Percentiles rank a stretch among this genome's conserved stretches.
Conservation (phyloP, 2,888 invertebrate species). For the Lochmaea capreae region DNA sequence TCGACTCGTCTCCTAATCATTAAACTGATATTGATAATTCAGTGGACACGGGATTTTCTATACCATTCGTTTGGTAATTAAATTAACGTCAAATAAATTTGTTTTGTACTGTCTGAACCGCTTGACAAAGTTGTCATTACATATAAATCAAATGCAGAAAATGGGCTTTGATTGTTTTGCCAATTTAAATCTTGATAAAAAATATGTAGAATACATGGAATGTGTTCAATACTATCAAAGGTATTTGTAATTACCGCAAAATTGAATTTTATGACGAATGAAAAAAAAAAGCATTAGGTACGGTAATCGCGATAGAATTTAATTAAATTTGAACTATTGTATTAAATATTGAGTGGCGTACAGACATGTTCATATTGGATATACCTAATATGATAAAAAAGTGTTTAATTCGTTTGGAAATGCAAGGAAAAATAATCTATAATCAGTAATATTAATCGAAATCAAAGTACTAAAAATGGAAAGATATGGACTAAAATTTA, state of each 20-base stretch:
- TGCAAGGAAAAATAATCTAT: too few relatives aligned
- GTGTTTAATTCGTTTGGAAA: too few relatives aligned
- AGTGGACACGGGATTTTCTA: slow-evolving; percentile 17
- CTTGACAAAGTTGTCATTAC: slow-evolving; percentile 26
- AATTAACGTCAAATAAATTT: slow-evolving; percentile 33
- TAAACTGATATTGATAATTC: slow-evolving; percentile 26
- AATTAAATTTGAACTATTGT: neutral
- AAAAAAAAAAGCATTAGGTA: slow-evolving; percentile 1
- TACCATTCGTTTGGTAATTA: slow-evolving; percentile 21
- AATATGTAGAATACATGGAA: neutral
- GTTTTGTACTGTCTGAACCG: slow-evolving; percentile 23
- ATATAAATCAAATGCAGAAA: slow-evolving; percentile 25
- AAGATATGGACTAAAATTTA: too few relatives aligned
- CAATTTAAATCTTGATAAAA: slow-evolving; percentile 9
- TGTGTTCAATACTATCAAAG: neutral
- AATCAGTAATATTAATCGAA: too few relatives aligned
- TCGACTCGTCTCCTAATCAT: slow-evolving; percentile 15
- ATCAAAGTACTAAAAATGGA: too few relatives aligned
- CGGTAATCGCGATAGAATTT: neutral
- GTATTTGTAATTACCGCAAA: neutral
- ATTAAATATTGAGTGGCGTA: neutral
- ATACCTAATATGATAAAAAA: neutral
- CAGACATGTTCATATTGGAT: neutral
- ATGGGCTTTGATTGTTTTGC: slow-evolving; percentile 14
- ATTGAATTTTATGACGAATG: neutral